Evolutionary conservation across 2,113 vertebrate genomes (phyloP).

Genomic region (Herpetotheres cachinnans): DNA sequence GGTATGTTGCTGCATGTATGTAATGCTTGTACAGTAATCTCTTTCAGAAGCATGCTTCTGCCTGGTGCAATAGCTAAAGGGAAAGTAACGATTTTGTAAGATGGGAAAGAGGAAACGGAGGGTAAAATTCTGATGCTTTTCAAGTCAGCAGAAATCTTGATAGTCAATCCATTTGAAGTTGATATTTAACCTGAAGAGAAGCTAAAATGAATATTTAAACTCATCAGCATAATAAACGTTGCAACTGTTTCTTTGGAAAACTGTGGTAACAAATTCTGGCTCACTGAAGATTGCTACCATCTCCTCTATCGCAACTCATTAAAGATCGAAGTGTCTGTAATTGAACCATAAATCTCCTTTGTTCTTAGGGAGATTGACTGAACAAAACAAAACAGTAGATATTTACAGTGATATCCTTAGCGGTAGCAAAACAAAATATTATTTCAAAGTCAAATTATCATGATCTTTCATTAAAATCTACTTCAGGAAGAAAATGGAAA

Average conservation of each 20-base stretch:
- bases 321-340: constrained; percentile 39
- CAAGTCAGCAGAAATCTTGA: neutral
- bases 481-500: neutral
- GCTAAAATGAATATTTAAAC: constrained; percentile 25
- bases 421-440: neutral
- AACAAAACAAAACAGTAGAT: neutral
- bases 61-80: neutral
- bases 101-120: neutral
- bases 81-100: neutral
- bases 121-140: neutral
- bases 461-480: constrained; percentile 5
- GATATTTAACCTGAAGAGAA: constrained; percentile 24
- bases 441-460: constrained; percentile 20
- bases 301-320: constrained; percentile 39
- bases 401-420: constrained; percentile 6
- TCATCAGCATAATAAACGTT: neutral
- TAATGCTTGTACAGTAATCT: neutral
- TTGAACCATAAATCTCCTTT: constrained; percentile 31
- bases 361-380: neutral
- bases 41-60: neutral
- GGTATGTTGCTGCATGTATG: neutral
- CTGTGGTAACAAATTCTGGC: neutral
- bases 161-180: neutral
- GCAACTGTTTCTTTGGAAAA: constrained; percentile 1
- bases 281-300: constrained; percentile 10